Percentiles rank a stretch among this genome's conserved stretches.
Conservation (phyloP, 1,140 invertebrate species). For the Acromyrmex charruanus region DNA sequence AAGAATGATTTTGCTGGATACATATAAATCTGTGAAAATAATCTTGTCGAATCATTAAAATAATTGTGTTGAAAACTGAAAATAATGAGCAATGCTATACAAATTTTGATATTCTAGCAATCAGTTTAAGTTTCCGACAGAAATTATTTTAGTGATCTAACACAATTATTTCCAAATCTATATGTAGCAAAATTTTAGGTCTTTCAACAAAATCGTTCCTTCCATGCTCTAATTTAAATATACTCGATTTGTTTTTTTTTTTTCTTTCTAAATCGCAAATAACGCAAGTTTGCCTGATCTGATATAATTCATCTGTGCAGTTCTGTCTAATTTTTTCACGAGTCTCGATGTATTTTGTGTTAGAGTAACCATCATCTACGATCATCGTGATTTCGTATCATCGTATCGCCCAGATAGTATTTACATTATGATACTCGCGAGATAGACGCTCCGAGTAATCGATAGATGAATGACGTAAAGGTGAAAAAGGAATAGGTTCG, state of each 20-base stretch:
- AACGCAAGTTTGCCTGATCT: background rate
- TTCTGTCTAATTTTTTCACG: background rate
- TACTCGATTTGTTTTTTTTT: background rate
- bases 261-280: background rate
- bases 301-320: background rate
- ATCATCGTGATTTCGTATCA: slow-evolving; percentile 32
- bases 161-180: too few species aligned
- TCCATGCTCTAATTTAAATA: background rate
- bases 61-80: too few species aligned
- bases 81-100: too few species aligned
- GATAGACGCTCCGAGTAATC: slow-evolving; percentile 50
- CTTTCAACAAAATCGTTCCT: too few species aligned
- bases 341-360: background rate
- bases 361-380: slow-evolving; percentile 27
- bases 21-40: too few species aligned
- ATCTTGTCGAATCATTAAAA: too few species aligned
- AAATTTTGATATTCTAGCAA: too few species aligned
- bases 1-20: too few species aligned
- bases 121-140: too few species aligned
- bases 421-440: slow-evolving; percentile 24
- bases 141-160: too few species aligned
- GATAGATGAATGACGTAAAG: slow-evolving; percentile 40
- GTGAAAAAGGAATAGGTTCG: slow-evolving; percentile 61
- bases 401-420: slow-evolving; percentile 6
- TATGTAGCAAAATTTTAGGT: too few species aligned